phyloP scores from a whole-genome alignment of 2,888 invertebrate genomes.

The Schizotus pectinicornis region DNA sequence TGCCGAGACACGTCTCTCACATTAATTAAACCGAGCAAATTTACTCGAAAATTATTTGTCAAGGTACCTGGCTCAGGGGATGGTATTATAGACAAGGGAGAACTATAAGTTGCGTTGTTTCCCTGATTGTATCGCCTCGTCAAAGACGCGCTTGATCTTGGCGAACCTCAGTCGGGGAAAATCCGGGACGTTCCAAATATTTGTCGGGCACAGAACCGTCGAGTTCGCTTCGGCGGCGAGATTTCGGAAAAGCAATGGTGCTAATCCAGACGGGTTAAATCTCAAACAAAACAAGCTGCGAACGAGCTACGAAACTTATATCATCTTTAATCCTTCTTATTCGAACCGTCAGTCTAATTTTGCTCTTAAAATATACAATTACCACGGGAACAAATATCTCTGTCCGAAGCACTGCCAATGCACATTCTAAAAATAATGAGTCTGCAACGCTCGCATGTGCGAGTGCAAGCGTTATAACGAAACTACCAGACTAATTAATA shows the following conservation, averaged over 20 bases:
- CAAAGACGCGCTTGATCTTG: slow-evolving; percentile 9
- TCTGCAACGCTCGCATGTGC: neutral
- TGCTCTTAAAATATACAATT: slow-evolving; percentile 11
- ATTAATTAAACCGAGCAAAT: slow-evolving; percentile 26
- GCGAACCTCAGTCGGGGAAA: neutral
- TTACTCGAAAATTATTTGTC: slow-evolving; percentile 22
- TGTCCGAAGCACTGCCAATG: slow-evolving; percentile 8
- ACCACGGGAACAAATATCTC: slow-evolving; percentile 4
- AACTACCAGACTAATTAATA: slow-evolving; percentile 20
- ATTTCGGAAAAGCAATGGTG: neutral
- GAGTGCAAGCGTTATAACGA: neutral
- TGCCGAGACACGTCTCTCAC: slow-evolving; percentile 18
- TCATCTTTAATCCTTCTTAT: neutral
- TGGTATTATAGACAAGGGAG: slow-evolving; percentile 7
- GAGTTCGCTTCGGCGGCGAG: neutral
- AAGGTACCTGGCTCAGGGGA: slow-evolving; percentile 8
- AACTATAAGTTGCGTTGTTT: slow-evolving; percentile 1
- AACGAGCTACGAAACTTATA: neutral
- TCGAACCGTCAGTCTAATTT: neutral
- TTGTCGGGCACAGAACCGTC: neutral
- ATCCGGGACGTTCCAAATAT: slow-evolving; percentile 1
- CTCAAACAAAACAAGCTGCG: neutral
- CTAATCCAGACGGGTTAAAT: neutral
- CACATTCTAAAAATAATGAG: slow-evolving; percentile 10
- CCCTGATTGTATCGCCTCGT: slow-evolving; percentile 10